Base-by-base conservation (phyloP, 2,797 vertebrate species). In the Gadopsis marmoratus region DNA sequence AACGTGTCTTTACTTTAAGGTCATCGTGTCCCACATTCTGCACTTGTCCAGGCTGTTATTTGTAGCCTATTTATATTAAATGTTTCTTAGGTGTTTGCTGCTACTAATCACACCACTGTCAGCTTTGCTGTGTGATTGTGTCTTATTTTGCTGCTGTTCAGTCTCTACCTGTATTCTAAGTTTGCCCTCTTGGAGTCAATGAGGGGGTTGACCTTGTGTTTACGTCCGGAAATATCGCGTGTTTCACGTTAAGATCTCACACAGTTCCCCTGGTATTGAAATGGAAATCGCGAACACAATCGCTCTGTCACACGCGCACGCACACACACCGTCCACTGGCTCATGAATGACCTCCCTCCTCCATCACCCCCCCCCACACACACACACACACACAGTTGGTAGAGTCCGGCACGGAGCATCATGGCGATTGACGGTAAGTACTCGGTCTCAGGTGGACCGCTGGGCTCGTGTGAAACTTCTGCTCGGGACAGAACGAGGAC, bases 381-480 rank as follows among this genome's bases (percentile, higher is more conserved):
- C 26, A 26, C 26, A 26, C 26, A 26, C 26, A 26, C 26, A 26
- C 48, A 78, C 45, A 86, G 26, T 94, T 96, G 96, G 96, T 96
- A 94, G 94, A 93, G 95, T 95, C 96, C 95, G 87, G 93, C 92
- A 93, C 92, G 91, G 95, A 95, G 88, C 95, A 97, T 96, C 96
- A 98, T 98, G 97, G 97, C 97, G 97, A 97, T 97, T 91, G 97
- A 98, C 93, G 97, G 97, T 98, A 93, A 96, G 97, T 94, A 88
- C 93, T 92, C 85, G 86, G 81, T 92, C 88, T 95, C 93, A 90
- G 90, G 92, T 94, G 89, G 92, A 85, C 89, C 92, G 88, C 88
- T 86, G 82, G 89, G 91, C 90, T 82, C 76, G 39, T 43, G 65
- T 59, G 47, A 86, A 93, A 93, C 92, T 91, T 93, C 26, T 92